Percentiles rank a stretch among this genome's conserved stretches.
These are phyloP conservation scores for Caenorhabditis sp. DNA, from an alignment of 2,888 invertebrate species.

Conservation along the genomic window DNA sequence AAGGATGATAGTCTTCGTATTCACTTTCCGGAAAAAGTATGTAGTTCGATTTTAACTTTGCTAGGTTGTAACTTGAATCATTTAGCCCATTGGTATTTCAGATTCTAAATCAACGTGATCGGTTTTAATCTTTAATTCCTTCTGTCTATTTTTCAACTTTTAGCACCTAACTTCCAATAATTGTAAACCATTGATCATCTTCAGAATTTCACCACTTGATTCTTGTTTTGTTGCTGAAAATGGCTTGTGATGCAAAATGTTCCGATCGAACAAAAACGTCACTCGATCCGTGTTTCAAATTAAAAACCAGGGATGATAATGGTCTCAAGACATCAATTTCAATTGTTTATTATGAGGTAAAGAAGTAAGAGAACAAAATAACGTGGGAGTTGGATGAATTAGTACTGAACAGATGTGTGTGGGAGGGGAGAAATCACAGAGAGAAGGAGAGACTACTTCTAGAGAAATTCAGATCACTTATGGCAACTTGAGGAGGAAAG, in stretches of 20 bases:
- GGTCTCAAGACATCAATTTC: slow-evolving; percentile 26
- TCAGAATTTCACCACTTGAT: neutral
- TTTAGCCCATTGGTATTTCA: no score
- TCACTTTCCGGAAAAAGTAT: no score
- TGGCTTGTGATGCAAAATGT: slow-evolving; percentile 35
- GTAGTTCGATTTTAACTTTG: no score
- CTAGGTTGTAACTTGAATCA: no score
- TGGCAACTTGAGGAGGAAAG: slow-evolving; percentile 27
- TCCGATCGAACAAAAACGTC: slow-evolving; percentile 27
- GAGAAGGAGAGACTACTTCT: neutral
- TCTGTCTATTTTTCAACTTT: no score
- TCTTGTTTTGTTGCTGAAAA: slow-evolving; percentile 30
- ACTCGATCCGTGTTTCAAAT: slow-evolving; percentile 1
- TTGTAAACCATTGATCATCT: slow-evolving; percentile 9
- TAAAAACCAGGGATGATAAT: slow-evolving; percentile 8
- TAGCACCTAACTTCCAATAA: no score
- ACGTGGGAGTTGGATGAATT: neutral
- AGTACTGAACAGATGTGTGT: neutral
- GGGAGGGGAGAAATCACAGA: neutral
- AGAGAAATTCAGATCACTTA: neutral
- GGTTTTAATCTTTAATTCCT: no score
- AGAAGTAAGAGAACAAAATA: neutral
- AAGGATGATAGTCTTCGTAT: no score
- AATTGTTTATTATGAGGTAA: slow-evolving; percentile 18
- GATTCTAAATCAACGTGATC: no score